Conservation (phyloP, 2,888 invertebrate genomes). For the Onthophagus sagittarius region DNA sequence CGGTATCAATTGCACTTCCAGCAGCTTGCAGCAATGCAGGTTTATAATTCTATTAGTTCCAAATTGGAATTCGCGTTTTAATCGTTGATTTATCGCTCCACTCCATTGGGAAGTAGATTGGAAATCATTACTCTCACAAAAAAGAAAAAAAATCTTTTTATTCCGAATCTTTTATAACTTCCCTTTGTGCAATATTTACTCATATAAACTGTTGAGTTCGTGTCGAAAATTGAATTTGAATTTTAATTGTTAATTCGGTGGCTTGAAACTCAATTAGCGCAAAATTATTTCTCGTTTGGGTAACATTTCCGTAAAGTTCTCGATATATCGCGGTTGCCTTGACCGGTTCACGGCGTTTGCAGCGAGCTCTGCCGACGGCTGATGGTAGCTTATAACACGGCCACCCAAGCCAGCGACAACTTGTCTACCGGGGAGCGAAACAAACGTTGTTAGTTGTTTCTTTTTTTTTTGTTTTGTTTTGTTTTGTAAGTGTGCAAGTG, state of each 20-base stretch:
- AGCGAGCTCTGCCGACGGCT: not conserved
- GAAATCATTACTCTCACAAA: not conserved
- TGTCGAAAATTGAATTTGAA: too few species aligned
- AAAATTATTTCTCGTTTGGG: not conserved
- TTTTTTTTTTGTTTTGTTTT: too few species aligned
- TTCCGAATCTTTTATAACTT: too few species aligned
- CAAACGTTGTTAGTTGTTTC: not conserved
- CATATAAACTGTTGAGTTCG: too few species aligned
- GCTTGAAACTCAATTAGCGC: not conserved
- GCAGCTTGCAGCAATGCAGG: not conserved
- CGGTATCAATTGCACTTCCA: not conserved
- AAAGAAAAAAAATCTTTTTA: not conserved
- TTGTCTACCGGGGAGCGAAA: not conserved
- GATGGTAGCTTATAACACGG: not conserved
- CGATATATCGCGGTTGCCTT: not conserved
- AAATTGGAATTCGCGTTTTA: not conserved
- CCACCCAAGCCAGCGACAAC: not conserved
- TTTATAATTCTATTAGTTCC: not conserved
- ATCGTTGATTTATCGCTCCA: not conserved
- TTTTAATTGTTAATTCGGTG: too few species aligned
- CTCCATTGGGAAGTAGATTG: not conserved
- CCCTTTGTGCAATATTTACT: too few species aligned
- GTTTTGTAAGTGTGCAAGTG: not conserved
- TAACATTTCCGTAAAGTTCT: not conserved
- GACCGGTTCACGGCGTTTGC: not conserved